These are phyloP conservation scores for Coreoperca whiteheadi DNA, from an alignment of 2,113 vertebrate genomes.

Conservation along the genomic window DNA sequence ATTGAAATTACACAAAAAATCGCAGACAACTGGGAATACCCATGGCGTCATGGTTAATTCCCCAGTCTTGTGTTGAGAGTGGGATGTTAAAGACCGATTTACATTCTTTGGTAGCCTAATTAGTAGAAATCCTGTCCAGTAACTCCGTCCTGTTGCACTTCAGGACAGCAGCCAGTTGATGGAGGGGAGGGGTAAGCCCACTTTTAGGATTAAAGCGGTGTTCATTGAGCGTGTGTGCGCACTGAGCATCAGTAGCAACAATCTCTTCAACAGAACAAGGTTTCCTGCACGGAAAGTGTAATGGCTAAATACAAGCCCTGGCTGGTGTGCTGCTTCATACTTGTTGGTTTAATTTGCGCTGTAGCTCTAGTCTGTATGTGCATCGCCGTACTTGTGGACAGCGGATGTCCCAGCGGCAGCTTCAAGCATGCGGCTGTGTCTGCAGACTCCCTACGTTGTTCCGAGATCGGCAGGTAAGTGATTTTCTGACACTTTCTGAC, in stretches of 20 bases:
- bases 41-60: not conserved
- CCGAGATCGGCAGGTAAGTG: conserved; percentile 76
- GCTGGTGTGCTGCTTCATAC: conserved; percentile 45
- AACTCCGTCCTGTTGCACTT: conserved; percentile 1
- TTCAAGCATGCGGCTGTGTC: conserved; percentile 73
- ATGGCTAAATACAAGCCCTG: conserved; percentile 66
- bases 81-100: not conserved
- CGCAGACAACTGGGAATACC: not conserved
- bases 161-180: not conserved
- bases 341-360: conserved; percentile 7
- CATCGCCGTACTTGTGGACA: conserved; percentile 13
- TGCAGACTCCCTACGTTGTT: conserved; percentile 73
- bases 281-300: not conserved
- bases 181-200: conserved; percentile 13
- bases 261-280: not conserved
- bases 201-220: not conserved
- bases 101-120: too few species aligned
- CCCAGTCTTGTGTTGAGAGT: accelerated
- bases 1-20: not conserved
- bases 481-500: not conserved
- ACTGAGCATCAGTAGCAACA: not conserved
- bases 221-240: conserved; percentile 5
- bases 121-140: not conserved
- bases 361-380: conserved; percentile 45
- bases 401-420: conserved; percentile 40